Evolutionary conservation across 2,113 vertebrate species (phyloP).

Genomic region (Pelobates fuscus): DNA sequence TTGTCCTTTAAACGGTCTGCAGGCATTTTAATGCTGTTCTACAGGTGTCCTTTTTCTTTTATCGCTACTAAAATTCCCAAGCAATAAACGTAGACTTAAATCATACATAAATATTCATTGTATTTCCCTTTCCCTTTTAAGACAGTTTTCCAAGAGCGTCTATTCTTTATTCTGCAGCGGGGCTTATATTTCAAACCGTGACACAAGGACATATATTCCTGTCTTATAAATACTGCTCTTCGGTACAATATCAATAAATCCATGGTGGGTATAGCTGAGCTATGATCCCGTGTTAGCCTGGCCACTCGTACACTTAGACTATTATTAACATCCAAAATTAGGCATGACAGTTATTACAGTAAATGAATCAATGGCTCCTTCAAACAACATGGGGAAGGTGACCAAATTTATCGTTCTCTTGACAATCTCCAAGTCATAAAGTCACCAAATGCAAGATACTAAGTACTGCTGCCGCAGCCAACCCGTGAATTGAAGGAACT

Average conservation of each 20-base stretch:
- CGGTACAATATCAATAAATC: slow-evolving; percentile 39
- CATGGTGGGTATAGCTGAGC: slow-evolving; percentile 6
- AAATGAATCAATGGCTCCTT: slow-evolving; percentile 38
- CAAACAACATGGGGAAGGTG: slow-evolving; percentile 32
- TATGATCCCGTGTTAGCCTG: slow-evolving; percentile 20
- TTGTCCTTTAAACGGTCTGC: neutral
- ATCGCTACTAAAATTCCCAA: slow-evolving; percentile 7
- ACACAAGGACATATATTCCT: slow-evolving; percentile 39
- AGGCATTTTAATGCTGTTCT: neutral
- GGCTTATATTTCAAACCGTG: slow-evolving; percentile 30
- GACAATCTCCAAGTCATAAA: slow-evolving; percentile 30
- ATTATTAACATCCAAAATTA: slow-evolving; percentile 47
- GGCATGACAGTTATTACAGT: slow-evolving; percentile 42
- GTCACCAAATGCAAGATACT: slow-evolving; percentile 37
- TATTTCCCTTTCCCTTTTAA: slow-evolving; percentile 28
- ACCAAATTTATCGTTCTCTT: slow-evolving; percentile 37
- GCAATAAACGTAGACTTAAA: slow-evolving; percentile 31
- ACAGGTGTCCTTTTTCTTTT: slow-evolving; percentile 24
- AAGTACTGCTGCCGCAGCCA: slow-evolving; percentile 27
- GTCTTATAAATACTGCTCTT: slow-evolving; percentile 42
- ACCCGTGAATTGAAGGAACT: slow-evolving; percentile 29
- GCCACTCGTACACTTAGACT: slow-evolving; percentile 14
- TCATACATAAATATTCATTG: slow-evolving; percentile 40
- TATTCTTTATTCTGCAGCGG: slow-evolving; percentile 20
- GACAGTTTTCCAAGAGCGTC: slow-evolving; percentile 37